A percentile compares a stretch with the other conserved stretches of the same genome.
These are phyloP conservation scores for Malurus elegans DNA, from an alignment of 2,113 vertebrate genomes.

Conservation along the genomic window DNA sequence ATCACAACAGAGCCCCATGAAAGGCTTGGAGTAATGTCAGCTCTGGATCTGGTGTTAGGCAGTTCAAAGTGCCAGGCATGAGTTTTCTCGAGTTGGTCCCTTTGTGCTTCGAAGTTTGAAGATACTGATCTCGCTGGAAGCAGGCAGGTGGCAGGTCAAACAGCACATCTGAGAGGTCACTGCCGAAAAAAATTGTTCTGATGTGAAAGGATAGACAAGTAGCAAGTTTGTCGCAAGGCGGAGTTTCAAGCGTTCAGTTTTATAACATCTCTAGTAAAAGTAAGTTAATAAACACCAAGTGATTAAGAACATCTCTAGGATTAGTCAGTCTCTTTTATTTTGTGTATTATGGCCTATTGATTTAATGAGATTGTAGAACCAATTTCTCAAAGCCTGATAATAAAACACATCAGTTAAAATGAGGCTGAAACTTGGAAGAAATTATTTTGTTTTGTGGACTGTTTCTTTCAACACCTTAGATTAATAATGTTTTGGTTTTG, in stretches of 20 bases:
- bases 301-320: neutral
- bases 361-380: neutral
- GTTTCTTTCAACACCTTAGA: conserved; percentile 28
- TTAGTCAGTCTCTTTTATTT: neutral
- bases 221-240: neutral
- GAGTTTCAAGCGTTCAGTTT: neutral
- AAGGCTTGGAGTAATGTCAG: neutral
- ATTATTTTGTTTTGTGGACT: neutral
- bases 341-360: neutral
- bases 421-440: neutral
- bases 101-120: neutral
- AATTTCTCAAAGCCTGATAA: neutral
- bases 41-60: neutral
- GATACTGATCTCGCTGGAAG: neutral
- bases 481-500: neutral
- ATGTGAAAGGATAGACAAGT: neutral
- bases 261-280: neutral
- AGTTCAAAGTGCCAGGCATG: neutral
- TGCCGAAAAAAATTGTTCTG: neutral
- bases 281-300: neutral
- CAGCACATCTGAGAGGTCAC: neutral
- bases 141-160: neutral
- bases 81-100: neutral
- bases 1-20: neutral
- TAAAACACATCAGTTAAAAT: neutral